Percentiles rank a stretch among this genome's conserved stretches.
Evolutionary conservation across 2,888 invertebrate species (phyloP).

Genomic region (Lithophane socia): DNA sequence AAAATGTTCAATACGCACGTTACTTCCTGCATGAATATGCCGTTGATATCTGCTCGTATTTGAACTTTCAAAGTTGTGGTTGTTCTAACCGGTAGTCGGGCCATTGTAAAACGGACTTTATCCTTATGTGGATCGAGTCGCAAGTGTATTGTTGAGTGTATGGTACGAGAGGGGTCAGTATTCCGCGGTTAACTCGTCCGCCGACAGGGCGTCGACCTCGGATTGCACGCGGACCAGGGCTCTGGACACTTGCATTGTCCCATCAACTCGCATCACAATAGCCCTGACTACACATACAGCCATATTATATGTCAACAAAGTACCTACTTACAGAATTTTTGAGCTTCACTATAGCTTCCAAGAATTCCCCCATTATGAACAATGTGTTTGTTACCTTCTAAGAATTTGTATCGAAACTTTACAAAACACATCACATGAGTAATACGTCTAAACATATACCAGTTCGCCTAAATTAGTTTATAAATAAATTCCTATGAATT

Average conservation of each 20-base stretch:
- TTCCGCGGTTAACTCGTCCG: slow-evolving; percentile 81
- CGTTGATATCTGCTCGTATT: slow-evolving; percentile 68
- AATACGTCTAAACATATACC: slow-evolving; percentile 18
- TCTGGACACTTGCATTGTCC: slow-evolving; percentile 81
- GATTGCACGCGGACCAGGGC: slow-evolving; percentile 75
- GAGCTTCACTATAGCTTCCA: slow-evolving; percentile 25
- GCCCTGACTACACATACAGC: slow-evolving; percentile 70
- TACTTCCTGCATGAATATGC: slow-evolving; percentile 70
- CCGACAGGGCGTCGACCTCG: slow-evolving; percentile 82
- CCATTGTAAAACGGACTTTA: slow-evolving; percentile 69
- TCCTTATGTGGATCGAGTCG: slow-evolving; percentile 68
- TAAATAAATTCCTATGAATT: slow-evolving; percentile 52
- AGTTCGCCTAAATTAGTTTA: slow-evolving; percentile 19
- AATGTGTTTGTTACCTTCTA: slow-evolving; percentile 4
- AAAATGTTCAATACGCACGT: slow-evolving; percentile 65
- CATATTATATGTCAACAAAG: slow-evolving; percentile 17
- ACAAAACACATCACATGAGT: slow-evolving; percentile 20
- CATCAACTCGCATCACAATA: slow-evolving; percentile 71
- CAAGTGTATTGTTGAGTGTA: slow-evolving; percentile 69
- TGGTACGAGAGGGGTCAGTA: slow-evolving; percentile 82
- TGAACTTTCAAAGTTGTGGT: slow-evolving; percentile 72
- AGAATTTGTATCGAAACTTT: slow-evolving; percentile 15
- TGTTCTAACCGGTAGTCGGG: slow-evolving; percentile 61
- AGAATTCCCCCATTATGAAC: slow-evolving; percentile 15
- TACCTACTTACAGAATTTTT: slow-evolving; percentile 10